These are phyloP conservation scores for Mythimna pallens DNA, from an alignment of 2,888 invertebrate species.

Conservation along the genomic window DNA sequence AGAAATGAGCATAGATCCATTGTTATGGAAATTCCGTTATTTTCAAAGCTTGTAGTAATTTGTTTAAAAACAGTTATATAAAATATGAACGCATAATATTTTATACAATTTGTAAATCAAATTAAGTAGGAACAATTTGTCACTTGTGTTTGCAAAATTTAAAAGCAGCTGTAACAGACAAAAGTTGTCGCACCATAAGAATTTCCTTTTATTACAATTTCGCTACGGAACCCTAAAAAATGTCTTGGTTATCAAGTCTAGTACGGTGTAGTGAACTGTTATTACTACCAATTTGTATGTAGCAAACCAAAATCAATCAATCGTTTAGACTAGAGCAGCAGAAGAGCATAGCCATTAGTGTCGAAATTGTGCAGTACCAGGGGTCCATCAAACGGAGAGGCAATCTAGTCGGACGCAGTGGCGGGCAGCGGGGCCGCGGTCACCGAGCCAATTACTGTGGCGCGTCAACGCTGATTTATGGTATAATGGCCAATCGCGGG, in stretches of 20 bases:
- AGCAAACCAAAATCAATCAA: slow-evolving; percentile 57
- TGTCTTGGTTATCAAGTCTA: neutral
- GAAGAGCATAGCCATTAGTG: slow-evolving; percentile 65
- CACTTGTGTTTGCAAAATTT: neutral
- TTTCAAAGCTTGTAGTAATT: slow-evolving; percentile 42
- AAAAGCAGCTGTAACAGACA: neutral
- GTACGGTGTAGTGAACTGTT: neutral
- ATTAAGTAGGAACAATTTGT: slow-evolving; percentile 3
- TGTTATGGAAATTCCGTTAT: slow-evolving; percentile 54
- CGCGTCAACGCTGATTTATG: slow-evolving; percentile 88
- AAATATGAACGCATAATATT: slow-evolving; percentile 31
- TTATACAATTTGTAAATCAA: slow-evolving; percentile 3
- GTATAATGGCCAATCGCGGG: slow-evolving; percentile 81
- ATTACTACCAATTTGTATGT: slow-evolving; percentile 9
- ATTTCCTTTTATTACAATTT: neutral
- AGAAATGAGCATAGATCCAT: slow-evolving; percentile 35
- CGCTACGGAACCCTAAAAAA: neutral
- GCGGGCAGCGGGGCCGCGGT: slow-evolving; percentile 64
- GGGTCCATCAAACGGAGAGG: slow-evolving; percentile 79
- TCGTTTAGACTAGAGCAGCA: slow-evolving; percentile 43
- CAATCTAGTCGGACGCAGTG: slow-evolving; percentile 72
- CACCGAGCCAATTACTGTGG: slow-evolving; percentile 82
- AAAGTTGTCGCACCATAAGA: neutral
- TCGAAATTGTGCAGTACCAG: slow-evolving; percentile 75
- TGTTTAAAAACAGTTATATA: slow-evolving; percentile 33